phyloP scores from a whole-genome alignment of 2,113 vertebrate genomes.

The Phylloscopus whistleri region DNA sequence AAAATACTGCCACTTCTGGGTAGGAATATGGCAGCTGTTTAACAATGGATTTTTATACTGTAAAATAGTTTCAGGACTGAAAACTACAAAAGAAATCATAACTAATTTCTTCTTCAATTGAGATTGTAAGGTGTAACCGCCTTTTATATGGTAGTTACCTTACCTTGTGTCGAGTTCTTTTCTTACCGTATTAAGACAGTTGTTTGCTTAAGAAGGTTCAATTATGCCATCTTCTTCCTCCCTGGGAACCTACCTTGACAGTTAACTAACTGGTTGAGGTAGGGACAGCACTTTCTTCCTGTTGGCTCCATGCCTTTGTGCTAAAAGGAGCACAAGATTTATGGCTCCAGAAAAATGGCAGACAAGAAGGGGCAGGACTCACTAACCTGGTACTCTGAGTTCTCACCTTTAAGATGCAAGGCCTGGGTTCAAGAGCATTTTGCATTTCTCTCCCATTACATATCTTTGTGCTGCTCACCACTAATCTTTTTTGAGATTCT shows the following conservation, averaged over 20 bases:
- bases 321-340: background rate
- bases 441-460: background rate
- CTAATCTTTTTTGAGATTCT: background rate
- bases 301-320: background rate
- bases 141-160: background rate
- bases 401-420: background rate
- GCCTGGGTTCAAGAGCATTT: background rate
- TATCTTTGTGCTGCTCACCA: background rate
- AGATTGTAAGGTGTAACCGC: background rate
- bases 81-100: background rate
- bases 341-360: background rate
- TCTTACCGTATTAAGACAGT: background rate
- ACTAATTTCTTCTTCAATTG: background rate
- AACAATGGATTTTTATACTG: background rate
- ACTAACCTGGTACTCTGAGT: background rate
- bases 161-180: background rate
- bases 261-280: background rate
- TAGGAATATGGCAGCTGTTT: background rate
- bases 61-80: background rate
- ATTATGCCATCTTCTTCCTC: background rate
- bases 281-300: background rate
- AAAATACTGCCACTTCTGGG: background rate
- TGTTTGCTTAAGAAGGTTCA: background rate
- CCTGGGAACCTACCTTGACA: background rate
- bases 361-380: background rate